These are phyloP conservation scores for Tachystola acroxantha DNA, from an alignment of 2,888 invertebrate genomes.

Conservation along the genomic window DNA sequence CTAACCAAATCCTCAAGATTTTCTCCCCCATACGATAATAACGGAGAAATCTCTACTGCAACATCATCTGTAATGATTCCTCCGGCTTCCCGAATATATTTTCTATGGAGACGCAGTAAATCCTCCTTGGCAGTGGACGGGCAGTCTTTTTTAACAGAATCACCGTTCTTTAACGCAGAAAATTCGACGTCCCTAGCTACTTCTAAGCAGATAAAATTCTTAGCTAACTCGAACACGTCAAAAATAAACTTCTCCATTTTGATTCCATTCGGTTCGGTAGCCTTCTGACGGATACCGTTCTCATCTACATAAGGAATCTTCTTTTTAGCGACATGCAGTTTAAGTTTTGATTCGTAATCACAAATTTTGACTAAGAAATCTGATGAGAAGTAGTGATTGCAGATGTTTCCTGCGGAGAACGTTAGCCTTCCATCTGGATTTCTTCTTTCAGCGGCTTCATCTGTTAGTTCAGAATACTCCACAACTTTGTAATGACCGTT, in stretches of 20 bases:
- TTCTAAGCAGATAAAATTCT: slow-evolving; percentile 95
- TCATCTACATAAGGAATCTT: slow-evolving; percentile 93
- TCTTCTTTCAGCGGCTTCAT: slow-evolving; percentile 88
- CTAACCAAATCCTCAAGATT: slow-evolving; percentile 82
- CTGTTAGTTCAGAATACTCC: slow-evolving; percentile 97
- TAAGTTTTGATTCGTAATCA: slow-evolving; percentile 85
- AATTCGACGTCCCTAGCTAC: slow-evolving; percentile 95
- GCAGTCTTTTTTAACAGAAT: slow-evolving; percentile 92
- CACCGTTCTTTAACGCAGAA: slow-evolving; percentile 97
- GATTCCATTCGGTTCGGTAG: slow-evolving; percentile 93
- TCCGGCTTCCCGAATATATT: slow-evolving; percentile 89
- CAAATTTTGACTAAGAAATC: slow-evolving; percentile 89
- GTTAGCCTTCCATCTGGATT: slow-evolving; percentile 88
- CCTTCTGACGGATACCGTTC: slow-evolving; percentile 83
- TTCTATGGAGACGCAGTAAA: slow-evolving; percentile 85
- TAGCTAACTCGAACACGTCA: slow-evolving; percentile 96
- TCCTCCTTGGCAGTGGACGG: slow-evolving; percentile 91
- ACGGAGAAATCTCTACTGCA: slow-evolving; percentile 94
- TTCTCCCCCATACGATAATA: slow-evolving; percentile 95
- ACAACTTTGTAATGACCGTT: slow-evolving; percentile 94
- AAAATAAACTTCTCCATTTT: slow-evolving; percentile 99
- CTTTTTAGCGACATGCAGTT: slow-evolving; percentile 97
- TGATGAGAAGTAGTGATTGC: slow-evolving; percentile 97
- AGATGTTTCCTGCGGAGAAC: slow-evolving; percentile 98
- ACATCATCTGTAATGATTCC: slow-evolving; percentile 82